Evolutionary conservation across 2,113 vertebrate genomes (phyloP).

Genomic region (Pyrgilauda ruficollis): DNA sequence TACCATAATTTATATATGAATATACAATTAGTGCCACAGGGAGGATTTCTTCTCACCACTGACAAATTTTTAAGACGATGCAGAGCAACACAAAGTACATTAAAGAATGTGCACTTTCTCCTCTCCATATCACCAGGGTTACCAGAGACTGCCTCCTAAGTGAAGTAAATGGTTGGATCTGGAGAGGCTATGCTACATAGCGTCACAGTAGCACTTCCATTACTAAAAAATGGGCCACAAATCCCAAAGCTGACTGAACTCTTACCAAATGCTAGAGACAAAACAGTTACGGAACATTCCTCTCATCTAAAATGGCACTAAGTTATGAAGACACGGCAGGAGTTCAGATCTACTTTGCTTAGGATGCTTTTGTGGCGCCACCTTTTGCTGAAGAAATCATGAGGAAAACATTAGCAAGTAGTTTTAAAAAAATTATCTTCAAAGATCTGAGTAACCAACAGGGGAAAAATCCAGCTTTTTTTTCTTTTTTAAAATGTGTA

Average conservation of each 20-base stretch:
- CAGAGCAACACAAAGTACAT: background rate
- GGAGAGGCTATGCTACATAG: background rate
- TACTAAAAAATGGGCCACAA: background rate
- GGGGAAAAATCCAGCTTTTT: rapidly evolving
- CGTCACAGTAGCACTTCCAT: background rate
- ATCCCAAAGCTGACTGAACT: background rate
- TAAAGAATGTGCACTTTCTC: background rate
- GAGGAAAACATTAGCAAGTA: background rate
- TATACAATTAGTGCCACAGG: background rate
- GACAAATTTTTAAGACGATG: background rate
- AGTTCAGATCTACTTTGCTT: background rate
- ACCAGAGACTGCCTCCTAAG: background rate
- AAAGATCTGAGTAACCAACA: background rate
- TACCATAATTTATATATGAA: background rate
- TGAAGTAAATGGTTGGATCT: background rate
- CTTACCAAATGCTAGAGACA: background rate
- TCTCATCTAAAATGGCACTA: background rate
- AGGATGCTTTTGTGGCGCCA: background rate
- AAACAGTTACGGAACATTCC: background rate
- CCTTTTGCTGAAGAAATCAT: background rate
- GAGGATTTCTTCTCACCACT: background rate
- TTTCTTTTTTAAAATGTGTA: background rate
- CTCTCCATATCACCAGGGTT: background rate
- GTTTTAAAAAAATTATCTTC: background rate
- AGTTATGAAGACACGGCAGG: background rate